Base-by-base conservation (phyloP, 2,888 invertebrate species). In the Lordiphosa fenestrarum region DNA sequence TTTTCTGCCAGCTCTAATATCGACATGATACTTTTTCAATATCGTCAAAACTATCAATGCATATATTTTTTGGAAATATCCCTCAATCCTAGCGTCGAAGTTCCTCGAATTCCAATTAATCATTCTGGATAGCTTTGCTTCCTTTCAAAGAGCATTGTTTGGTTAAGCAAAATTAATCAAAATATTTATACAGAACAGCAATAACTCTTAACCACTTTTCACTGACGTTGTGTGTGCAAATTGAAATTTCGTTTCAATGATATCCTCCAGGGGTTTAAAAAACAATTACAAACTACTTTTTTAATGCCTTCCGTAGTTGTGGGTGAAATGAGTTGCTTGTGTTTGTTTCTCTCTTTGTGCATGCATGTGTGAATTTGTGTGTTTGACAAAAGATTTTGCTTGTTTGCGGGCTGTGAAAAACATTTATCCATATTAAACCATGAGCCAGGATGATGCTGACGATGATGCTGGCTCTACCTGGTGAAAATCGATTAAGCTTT, bases 401-500 rank as follows among this genome's bases (percentile, higher is more conserved):
- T 72, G 71, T 69, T 69, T 73, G 66, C 62, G 69, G 69, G 60
- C 46, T 60, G 64, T 62, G 44, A 69, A 30, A 69, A 66, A 75
- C 63, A 72, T 75, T 75, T 73, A 75, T 69, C 57, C 72, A 69
- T 75, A 71, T 74, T 71, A 71, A 74, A 62, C 64, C 58, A 64
- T 40, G 21, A 35, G 40, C 13, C n/a, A 50, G 19, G 49, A 21
- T 10, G 15, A 46, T 40, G 66, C 51, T 12, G 44, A 58, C 53
- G 49, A 21, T 10, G 15, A 46, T 40, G 66, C 51, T 12, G 44
- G 61, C 51, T 49, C 56, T 67, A 72, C 72, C 75, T 75, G 73
- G 44, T 74, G 66, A 68, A 73, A 74, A 75, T 73, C 73, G 75
- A 73, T 75, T 75, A 75, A 66, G 75, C 66, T 75, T 74, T 25